A percentile compares a stretch with the other conserved stretches of the same genome.
Conservation (phyloP, 2,113 vertebrate genomes). For the Sterrhoptilus dennistouni region DNA sequence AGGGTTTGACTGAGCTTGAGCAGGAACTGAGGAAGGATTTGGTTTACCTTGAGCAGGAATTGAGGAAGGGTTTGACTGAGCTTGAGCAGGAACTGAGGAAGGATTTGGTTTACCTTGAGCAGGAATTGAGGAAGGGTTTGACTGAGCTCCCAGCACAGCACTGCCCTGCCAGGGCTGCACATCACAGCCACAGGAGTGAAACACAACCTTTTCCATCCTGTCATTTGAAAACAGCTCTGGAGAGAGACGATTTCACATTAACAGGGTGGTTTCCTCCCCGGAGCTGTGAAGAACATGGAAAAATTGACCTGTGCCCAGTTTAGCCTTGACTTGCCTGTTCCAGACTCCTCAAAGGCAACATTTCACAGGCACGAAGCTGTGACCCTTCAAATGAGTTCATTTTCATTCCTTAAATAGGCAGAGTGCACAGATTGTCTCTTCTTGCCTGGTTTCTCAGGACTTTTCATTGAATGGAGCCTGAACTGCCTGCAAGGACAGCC, state of each 20-base stretch:
- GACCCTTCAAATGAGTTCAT: slow-evolving; percentile 32
- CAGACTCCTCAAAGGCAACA: neutral
- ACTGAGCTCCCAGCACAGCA: neutral
- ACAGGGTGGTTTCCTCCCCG: neutral
- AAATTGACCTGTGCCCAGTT: slow-evolving; percentile 30
- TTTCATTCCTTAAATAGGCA: neutral
- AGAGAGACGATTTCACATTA: slow-evolving; percentile 21
- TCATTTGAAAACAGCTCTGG: neutral
- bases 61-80: no score
- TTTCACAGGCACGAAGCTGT: neutral
- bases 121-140: no score
- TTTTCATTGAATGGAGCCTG: neutral
- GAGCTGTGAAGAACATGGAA: neutral
- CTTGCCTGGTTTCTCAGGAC: neutral
- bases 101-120: no score
- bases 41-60: no score
- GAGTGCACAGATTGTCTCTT: neutral
- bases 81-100: neutral
- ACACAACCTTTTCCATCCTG: slow-evolving; percentile 29
- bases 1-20: no score
- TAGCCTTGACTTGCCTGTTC: slow-evolving; percentile 20
- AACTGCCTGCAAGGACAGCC: neutral
- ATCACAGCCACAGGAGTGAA: neutral
- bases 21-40: no score
- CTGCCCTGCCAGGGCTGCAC: neutral